phyloP scores from a whole-genome alignment of 2,113 vertebrate species.

The Xyliphius kryptos region DNA sequence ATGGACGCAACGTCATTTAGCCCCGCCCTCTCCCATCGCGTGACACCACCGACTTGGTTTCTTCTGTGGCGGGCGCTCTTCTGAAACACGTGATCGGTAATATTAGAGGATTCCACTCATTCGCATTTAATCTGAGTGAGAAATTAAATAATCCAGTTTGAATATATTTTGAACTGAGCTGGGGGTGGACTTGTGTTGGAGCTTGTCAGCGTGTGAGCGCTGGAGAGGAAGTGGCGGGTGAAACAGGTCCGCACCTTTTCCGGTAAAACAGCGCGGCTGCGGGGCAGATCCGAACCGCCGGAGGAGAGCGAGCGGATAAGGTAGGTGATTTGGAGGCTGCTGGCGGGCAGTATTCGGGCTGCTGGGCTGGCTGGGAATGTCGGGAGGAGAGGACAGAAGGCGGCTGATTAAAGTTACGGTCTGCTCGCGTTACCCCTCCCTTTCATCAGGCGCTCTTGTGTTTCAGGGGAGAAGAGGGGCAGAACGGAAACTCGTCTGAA shows the following conservation, averaged over 20 bases:
- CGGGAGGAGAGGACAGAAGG: conserved; percentile 22
- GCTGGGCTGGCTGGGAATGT: too few species aligned
- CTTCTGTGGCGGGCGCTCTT: conserved; percentile 2
- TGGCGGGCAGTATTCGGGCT: too few species aligned
- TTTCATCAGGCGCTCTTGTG: conserved; percentile 63
- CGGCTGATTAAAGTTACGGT: conserved; percentile 61
- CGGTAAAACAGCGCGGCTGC: conserved; percentile 64
- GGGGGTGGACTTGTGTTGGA: conserved; percentile 7
- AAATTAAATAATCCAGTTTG: too few species aligned
- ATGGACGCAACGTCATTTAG: conserved; percentile 26
- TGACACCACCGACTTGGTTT: conserved; percentile 29
- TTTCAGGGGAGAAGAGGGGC: conserved; percentile 54
- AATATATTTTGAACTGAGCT: too few species aligned
- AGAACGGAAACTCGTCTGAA: conserved; percentile 64
- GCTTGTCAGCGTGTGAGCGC: conserved; percentile 12
- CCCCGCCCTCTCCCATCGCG: conserved; percentile 31
- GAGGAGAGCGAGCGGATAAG: conserved; percentile 52
- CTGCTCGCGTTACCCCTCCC: conserved; percentile 65
- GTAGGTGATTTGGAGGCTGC: too few species aligned
- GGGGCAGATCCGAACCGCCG: conserved; percentile 38
- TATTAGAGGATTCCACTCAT: too few species aligned
- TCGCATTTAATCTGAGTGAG: too few species aligned
- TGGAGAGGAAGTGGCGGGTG: conserved; percentile 70
- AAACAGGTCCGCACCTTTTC: conserved; percentile 75
- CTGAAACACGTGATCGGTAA: background rate